These are phyloP conservation scores for Dascyllus trimaculatus DNA, from an alignment of 2,113 vertebrate species.

Conservation along the genomic window DNA sequence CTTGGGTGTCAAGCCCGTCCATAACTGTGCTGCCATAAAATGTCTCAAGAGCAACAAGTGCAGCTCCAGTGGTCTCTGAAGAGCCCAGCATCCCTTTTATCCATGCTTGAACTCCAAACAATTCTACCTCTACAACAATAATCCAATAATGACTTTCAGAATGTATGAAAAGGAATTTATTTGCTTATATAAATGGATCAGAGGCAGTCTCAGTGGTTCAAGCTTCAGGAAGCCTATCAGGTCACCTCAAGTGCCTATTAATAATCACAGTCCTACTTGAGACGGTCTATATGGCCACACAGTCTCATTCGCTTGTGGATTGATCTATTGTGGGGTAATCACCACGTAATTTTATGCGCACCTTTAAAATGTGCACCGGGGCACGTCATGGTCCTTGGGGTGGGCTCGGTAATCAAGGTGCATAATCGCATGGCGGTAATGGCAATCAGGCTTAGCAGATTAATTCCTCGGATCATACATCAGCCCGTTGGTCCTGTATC, in stretches of 20 bases:
- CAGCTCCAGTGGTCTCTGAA: slow-evolving; percentile 68
- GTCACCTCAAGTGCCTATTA: slow-evolving; percentile 85
- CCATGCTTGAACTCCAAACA: slow-evolving; percentile 83
- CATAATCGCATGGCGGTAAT: slow-evolving; percentile 86
- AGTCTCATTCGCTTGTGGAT: slow-evolving; percentile 75
- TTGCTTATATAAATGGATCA: slow-evolving; percentile 75
- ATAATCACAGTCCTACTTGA: slow-evolving; percentile 88
- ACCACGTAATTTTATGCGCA: slow-evolving; percentile 86
- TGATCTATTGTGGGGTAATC: slow-evolving; percentile 86
- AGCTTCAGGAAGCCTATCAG: slow-evolving; percentile 69
- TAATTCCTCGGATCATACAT: slow-evolving; percentile 83
- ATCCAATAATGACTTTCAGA: slow-evolving; percentile 81
- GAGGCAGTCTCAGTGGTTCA: slow-evolving; percentile 61
- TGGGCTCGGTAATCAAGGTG: slow-evolving; percentile 87
- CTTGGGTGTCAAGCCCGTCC: slow-evolving; percentile 37
- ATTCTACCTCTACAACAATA: slow-evolving; percentile 80
- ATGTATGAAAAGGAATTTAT: slow-evolving; percentile 75
- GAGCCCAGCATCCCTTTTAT: slow-evolving; percentile 71
- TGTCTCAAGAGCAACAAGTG: slow-evolving; percentile 61
- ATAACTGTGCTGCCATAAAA: slow-evolving; percentile 40
- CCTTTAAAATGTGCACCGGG: slow-evolving; percentile 81
- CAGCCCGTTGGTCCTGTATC: slow-evolving; percentile 79
- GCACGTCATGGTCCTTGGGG: slow-evolving; percentile 82
- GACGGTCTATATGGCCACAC: slow-evolving; percentile 82
- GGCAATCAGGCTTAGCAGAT: slow-evolving; percentile 86